Conservation (phyloP, 2,113 vertebrate genomes). For the Equus przewalskii region DNA sequence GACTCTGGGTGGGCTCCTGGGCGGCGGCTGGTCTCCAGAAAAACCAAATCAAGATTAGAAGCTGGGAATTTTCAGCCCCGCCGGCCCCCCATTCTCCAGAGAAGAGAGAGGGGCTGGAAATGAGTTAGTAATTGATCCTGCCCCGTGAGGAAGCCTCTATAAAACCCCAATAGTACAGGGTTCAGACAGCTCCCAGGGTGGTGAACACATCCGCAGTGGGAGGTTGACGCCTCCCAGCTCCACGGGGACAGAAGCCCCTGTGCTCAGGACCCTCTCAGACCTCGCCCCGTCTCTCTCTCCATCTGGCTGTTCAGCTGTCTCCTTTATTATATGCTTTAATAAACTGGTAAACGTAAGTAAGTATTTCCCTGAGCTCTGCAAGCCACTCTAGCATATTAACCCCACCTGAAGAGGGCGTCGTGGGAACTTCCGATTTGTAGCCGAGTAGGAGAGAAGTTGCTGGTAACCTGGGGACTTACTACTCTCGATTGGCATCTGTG, state of each 20-base stretch:
- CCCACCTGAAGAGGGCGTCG: background rate
- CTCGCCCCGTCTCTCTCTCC: background rate
- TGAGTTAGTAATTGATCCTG: background rate
- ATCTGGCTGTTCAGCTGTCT: background rate
- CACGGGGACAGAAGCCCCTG: background rate
- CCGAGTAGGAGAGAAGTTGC: background rate
- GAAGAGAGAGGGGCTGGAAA: background rate
- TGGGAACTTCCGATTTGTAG: background rate
- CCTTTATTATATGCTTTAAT: background rate
- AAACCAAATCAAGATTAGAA: background rate
- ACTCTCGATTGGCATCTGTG: background rate
- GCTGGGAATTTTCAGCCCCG: background rate
- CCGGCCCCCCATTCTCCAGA: background rate
- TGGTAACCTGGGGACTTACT: background rate
- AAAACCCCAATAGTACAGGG: background rate
- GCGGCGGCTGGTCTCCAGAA: background rate
- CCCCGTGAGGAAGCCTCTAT: background rate
- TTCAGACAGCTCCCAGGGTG: background rate
- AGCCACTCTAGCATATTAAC: background rate
- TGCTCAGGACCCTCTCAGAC: background rate
- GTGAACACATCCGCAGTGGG: background rate
- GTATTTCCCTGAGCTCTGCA: background rate
- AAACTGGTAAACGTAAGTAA: background rate
- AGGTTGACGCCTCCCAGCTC: background rate
- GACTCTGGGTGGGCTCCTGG: background rate